Base-by-base conservation (phyloP, 2,113 vertebrate genomes). In the Pygoscelis adeliae region DNA sequence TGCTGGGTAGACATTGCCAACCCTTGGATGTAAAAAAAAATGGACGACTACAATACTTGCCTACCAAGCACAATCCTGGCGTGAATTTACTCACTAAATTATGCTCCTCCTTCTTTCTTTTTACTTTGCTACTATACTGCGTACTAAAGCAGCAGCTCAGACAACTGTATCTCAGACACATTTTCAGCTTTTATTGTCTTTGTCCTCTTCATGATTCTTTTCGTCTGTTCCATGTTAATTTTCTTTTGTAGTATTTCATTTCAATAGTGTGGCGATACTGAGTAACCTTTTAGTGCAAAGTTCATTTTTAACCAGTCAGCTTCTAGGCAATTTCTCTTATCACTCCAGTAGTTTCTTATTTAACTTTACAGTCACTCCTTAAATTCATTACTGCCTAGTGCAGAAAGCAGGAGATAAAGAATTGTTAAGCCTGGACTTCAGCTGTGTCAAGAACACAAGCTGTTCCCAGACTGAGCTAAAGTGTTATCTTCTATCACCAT, bases 221-320 rank as follows among this genome's bases (percentile, higher is more conserved):
- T 52, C 44, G 42, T 34, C 58, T 76, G n/a, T 63, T 83, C 63
- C 69, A 15, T 2, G 8, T 47, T 47, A 18, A 12, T 89, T 61
- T 79, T 52, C 49, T 78, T 44, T 9, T n/a, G 56, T 36, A 74
- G 20, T 12, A 40, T 63, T 97, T 82, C 4, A 5, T 70, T 79
- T 53, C 46, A 55, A 6, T 15, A 49, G 55, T 0, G 1, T 20
- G 23, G n/a, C 0, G 1, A 56, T 69, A 72, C 0, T 32, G 53
- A 69, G 25, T n/a, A 40, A 90, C 40, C 8, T 32, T 65, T 17
- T 27, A 65, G 90, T 77, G 15, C 87, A 85, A 93, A 94, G 84
- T 85, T 83, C 95, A 86, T 17, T 83, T 70, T 56, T 40, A 65
- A 79, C 38, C 18, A 56, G 26, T 52, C 69, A 42, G 30, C 67